Percentiles rank a stretch among this genome's conserved stretches.
Evolutionary conservation across 2,113 vertebrate species (phyloP).

Genomic region (Trochalopteron elliotii): DNA sequence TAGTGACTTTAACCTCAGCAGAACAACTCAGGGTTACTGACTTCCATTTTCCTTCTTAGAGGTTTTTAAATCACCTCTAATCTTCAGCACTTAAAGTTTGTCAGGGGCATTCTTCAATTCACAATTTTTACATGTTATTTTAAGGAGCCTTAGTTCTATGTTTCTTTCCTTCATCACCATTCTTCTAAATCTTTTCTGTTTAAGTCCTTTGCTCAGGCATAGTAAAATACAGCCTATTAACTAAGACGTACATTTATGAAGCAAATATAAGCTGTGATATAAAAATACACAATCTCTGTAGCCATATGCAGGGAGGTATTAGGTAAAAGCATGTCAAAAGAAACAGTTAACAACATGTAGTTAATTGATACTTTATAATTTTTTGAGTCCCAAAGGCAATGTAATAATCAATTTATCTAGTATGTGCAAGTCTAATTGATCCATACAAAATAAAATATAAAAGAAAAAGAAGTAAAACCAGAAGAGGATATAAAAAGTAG

Average conservation of each 20-base stretch:
- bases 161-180: background rate
- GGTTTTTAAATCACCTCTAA: background rate
- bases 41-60: background rate
- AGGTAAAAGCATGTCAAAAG: background rate
- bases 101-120: background rate
- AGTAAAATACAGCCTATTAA: background rate
- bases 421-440: background rate
- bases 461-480: background rate
- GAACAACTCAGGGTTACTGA: background rate
- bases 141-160: background rate
- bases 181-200: background rate
- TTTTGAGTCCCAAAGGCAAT: background rate
- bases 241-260: background rate
- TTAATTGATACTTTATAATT: background rate
- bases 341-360: background rate
- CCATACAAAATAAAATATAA: background rate
- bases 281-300: background rate
- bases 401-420: background rate
- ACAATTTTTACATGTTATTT: background rate
- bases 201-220: background rate
- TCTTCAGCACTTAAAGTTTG: background rate
- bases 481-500: background rate
- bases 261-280: background rate
- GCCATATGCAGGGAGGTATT: background rate
- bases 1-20: background rate